Percentiles rank a stretch among this genome's conserved stretches.
Evolutionary conservation across 2,888 invertebrate genomes (phyloP).

Genomic region (Drosophila anomalata): DNA sequence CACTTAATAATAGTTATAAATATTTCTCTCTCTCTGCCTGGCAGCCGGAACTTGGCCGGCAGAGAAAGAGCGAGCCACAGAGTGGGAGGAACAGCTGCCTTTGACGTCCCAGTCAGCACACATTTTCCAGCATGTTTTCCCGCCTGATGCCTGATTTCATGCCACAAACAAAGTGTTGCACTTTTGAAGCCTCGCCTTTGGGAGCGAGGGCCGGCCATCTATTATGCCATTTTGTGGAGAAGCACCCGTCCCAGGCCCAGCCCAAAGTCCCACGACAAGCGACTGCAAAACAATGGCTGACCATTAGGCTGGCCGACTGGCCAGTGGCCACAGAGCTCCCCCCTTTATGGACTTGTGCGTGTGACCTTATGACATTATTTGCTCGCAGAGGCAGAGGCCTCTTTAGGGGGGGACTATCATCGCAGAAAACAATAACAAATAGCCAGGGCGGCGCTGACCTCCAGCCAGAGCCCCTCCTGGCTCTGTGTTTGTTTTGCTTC

Average conservation of each 20-base stretch:
- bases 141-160: too few species aligned
- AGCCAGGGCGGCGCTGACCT: conserved; percentile 5
- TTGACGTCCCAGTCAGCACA: too few species aligned
- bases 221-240: conserved; percentile 48
- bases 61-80: too few species aligned
- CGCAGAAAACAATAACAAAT: conserved; percentile 34
- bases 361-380: conserved; percentile 47
- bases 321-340: conserved; percentile 22
- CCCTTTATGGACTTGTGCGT: conserved; percentile 29
- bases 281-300: conserved; percentile 35
- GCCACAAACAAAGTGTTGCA: too few species aligned
- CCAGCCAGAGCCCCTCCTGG: too few species aligned
- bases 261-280: conserved; percentile 45
- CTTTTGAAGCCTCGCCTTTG: too few species aligned
- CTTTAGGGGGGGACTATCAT: conserved; percentile 21
- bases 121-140: too few species aligned
- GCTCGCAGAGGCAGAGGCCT: conserved; percentile 12
- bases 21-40: too few species aligned
- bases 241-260: conserved; percentile 4
- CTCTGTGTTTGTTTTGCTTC: conserved; percentile 24
- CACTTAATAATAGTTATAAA: background rate
- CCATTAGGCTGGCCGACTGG: conserved; percentile 48
- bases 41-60: too few species aligned
- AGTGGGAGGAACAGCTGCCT: too few species aligned
- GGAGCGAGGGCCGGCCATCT: conserved; percentile 29